These are phyloP conservation scores for Euglossa dilemma DNA, from an alignment of 1,140 invertebrate genomes.

Conservation along the genomic window DNA sequence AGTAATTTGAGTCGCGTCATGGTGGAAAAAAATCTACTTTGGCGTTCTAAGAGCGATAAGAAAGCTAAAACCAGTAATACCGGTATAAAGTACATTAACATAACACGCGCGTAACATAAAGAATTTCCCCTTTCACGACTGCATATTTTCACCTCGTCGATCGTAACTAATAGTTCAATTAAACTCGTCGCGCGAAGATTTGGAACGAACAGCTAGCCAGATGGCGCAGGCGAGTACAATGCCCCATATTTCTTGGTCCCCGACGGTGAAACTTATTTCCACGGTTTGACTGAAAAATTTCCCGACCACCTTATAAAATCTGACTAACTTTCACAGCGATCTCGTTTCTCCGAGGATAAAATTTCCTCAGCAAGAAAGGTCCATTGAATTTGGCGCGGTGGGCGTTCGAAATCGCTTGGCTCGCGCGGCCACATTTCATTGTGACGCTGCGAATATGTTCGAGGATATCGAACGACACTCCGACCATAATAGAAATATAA, in stretches of 20 bases:
- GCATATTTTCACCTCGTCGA: too few relatives aligned
- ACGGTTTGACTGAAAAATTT: slow-evolving; percentile 8
- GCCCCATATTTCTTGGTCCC: too few relatives aligned
- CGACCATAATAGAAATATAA: slow-evolving; percentile 38
- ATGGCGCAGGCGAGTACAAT: too few relatives aligned
- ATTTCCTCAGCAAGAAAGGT: background rate
- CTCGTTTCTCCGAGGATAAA: background rate
- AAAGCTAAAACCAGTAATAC: background rate
- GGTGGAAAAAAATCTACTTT: background rate
- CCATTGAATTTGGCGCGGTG: background rate
- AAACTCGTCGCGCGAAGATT: too few relatives aligned
- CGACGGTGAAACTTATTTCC: background rate
- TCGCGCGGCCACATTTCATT: slow-evolving; percentile 23
- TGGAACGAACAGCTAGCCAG: too few relatives aligned
- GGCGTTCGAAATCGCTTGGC: background rate
- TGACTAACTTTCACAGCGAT: slow-evolving; percentile 5
- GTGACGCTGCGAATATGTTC: slow-evolving; percentile 13
- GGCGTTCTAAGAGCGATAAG: background rate
- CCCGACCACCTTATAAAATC: background rate
- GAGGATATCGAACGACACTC: slow-evolving; percentile 34
- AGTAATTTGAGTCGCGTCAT: background rate
- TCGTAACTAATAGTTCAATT: too few relatives aligned
- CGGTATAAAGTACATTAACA: background rate
- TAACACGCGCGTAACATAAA: too few relatives aligned
- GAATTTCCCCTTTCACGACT: too few relatives aligned